Evolutionary conservation across 2,113 vertebrate species (phyloP), one percentile per base, ranked within the genome.

Genomic region (Chaetura pelagica): DNA sequence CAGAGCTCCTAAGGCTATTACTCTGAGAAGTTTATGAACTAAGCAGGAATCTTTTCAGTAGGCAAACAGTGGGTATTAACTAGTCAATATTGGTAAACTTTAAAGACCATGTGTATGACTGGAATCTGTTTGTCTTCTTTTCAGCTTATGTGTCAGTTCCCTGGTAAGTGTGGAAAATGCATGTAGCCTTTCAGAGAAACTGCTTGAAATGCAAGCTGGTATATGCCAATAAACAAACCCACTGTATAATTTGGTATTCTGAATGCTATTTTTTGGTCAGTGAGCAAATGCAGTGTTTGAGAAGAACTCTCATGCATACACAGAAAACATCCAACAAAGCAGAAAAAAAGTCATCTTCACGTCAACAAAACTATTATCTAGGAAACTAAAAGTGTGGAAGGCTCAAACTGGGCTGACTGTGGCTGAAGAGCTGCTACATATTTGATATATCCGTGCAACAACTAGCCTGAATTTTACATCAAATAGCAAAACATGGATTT

Each of bases 281-380:
- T 94, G 96, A 97, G 93, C 97, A 97, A 97, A 97, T 81, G 95
- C 61, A 84, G 85, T 96, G 95, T 97, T 95, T 94, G 87, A 96
- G 82, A 96, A 94, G 77, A 97, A 95, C 55, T 88, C 73, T 94
- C 96, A 86, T 24, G 91, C 74, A 6, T 84, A 86, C 58, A 96
- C 63, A 79, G 90, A 97, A 97, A 96, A 94, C 86, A 93, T 68
- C 85, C 97, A 90, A 92, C 75, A 94, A 96, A 81, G 84, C 91
- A 93, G 92, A 91, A 96, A 38, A 38, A 94, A 97, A 98, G 93
- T 85, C 89, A 96, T 95, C 95, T 95, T 96, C 94, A 94, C 40
- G 4, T 94, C 90, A 87, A 96, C 95, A 97, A 94, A 97, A 96
- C 85, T 83, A 96, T 93, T 96, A 96, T 94, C 66, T 89, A 90